These are phyloP conservation scores for Lonchura striata DNA, from an alignment of 2,113 vertebrate genomes.

Conservation along the genomic window DNA sequence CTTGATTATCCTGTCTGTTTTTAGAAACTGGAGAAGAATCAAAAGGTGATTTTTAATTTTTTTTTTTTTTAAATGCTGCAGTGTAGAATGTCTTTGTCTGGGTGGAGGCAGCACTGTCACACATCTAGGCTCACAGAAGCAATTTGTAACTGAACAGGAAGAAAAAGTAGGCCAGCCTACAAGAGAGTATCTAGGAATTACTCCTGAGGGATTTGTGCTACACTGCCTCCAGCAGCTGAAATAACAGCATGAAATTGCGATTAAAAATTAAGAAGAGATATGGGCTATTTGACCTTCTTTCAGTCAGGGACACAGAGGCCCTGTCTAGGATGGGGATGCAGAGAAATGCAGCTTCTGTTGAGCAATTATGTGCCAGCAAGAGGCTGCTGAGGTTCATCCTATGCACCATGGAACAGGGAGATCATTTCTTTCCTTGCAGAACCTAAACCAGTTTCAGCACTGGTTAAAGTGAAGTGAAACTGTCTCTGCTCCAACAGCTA, in stretches of 20 bases:
- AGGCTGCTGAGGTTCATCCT: neutral
- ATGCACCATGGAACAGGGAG: neutral
- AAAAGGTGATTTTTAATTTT: neutral
- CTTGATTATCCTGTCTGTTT: slow-evolving; percentile 5
- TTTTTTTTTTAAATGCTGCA: neutral
- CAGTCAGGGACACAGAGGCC: neutral
- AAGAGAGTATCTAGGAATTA: slow-evolving; percentile 37
- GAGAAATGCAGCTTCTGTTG: neutral
- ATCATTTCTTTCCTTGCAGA: neutral
- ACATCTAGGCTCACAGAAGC: neutral
- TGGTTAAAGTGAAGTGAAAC: neutral
- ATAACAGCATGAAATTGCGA: slow-evolving; percentile 58
- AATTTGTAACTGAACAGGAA: slow-evolving; percentile 1
- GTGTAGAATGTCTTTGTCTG: neutral
- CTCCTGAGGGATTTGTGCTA: slow-evolving; percentile 26
- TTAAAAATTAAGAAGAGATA: slow-evolving; percentile 60
- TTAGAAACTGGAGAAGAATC: slow-evolving; percentile 23
- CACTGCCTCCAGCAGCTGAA: slow-evolving; percentile 37
- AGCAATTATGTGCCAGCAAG: neutral
- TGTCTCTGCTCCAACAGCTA: neutral
- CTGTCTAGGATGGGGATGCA: neutral
- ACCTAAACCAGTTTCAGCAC: rapidly evolving
- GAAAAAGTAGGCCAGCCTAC: slow-evolving; percentile 32
- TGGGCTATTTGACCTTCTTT: slow-evolving; percentile 57
- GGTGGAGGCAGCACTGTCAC: neutral